A percentile compares a stretch with the other conserved stretches of the same genome.
Conservation (phyloP, 2,888 invertebrate genomes). For the Cephus spinipes region DNA sequence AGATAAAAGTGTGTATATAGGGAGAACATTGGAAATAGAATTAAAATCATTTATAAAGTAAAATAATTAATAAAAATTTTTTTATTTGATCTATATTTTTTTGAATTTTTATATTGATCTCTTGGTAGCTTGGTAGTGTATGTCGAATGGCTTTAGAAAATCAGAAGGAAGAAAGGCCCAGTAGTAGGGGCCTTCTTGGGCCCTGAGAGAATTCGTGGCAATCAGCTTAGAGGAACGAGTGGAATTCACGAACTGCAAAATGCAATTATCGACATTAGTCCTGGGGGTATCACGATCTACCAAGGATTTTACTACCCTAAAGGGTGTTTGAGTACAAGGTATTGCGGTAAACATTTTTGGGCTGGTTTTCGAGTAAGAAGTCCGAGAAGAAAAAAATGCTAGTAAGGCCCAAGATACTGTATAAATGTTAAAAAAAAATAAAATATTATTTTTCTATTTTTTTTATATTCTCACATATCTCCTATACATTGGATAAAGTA, state of each 20-base stretch:
- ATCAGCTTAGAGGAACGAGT: slow-evolving; percentile 31
- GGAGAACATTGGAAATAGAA: not conserved
- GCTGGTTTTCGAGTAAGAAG: not conserved
- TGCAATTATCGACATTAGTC: slow-evolving; percentile 65
- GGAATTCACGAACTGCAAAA: slow-evolving; percentile 65
- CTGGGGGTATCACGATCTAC: slow-evolving; percentile 64
- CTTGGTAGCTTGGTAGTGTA: not conserved
- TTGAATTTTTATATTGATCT: not conserved
- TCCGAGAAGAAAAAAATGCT: not conserved
- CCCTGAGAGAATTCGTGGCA: slow-evolving; percentile 24
- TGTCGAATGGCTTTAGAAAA: no score
- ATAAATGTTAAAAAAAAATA: not conserved
- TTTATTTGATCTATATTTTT: not conserved
- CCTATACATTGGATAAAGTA: not conserved
- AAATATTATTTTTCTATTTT: not conserved
- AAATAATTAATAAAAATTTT: not conserved
- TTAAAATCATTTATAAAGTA: not conserved
- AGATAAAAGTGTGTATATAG: not conserved
- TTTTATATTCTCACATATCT: not conserved
- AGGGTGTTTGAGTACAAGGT: slow-evolving; percentile 49
- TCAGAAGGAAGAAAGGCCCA: not conserved
- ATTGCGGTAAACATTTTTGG: slow-evolving; percentile 8
- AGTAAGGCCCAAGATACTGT: not conserved
- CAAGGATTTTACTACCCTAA: slow-evolving; percentile 43
- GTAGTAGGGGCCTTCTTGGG: not conserved